Evolutionary conservation across 2,888 invertebrate genomes (phyloP).

Genomic region (Torymus aiolomorphi): DNA sequence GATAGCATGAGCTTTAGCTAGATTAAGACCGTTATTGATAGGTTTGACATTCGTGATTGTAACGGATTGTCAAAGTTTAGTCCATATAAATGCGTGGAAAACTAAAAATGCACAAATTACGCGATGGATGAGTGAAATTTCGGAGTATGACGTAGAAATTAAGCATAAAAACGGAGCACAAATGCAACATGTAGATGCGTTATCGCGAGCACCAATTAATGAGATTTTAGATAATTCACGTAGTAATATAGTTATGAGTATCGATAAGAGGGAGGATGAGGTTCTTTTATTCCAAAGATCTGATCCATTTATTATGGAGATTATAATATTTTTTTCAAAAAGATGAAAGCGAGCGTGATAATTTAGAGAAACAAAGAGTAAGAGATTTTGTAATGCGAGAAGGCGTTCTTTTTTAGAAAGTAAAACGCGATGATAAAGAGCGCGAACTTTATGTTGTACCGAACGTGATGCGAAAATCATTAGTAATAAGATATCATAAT

Average conservation of each 20-base stretch:
- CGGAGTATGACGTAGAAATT: too few relatives aligned
- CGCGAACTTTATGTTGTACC: conserved; percentile 36
- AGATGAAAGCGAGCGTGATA: not conserved
- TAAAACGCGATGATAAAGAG: not conserved
- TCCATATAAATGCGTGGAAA: conserved; percentile 36
- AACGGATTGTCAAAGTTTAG: conserved; percentile 62
- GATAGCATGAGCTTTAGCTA: conserved; percentile 56
- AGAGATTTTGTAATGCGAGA: conserved; percentile 7
- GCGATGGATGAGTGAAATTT: too few relatives aligned
- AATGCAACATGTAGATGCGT: too few relatives aligned
- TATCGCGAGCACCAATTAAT: too few relatives aligned
- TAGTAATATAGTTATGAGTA: too few relatives aligned
- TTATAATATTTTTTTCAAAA: conserved; percentile 7
- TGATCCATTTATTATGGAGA: not conserved
- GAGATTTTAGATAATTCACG: too few relatives aligned
- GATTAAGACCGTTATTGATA: conserved; percentile 55
- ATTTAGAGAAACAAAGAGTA: not conserved
- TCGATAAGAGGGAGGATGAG: conserved; percentile 2
- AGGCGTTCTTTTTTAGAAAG: too few relatives aligned
- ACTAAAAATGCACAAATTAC: too few relatives aligned
- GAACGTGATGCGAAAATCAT: conserved; percentile 13
- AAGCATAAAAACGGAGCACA: too few relatives aligned
- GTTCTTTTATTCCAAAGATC: conserved; percentile 28
- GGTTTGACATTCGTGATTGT: conserved; percentile 58
- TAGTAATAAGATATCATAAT: conserved; percentile 25